Evolutionary conservation across 2,888 invertebrate species (phyloP), one percentile per base, ranked within the genome.

Genomic region (Apamea monoglypha): DNA sequence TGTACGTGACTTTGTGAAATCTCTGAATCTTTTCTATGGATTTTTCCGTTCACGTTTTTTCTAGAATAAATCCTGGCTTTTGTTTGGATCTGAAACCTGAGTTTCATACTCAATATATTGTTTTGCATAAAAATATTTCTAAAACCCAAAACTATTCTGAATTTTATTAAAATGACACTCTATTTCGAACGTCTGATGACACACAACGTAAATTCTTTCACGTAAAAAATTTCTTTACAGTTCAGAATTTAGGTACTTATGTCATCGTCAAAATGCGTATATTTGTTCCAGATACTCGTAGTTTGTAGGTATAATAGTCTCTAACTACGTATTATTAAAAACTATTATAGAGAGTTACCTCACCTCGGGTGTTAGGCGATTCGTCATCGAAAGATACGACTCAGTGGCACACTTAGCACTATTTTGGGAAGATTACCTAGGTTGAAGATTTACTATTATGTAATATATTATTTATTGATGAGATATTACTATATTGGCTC

Each of bases 351-450:
- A 78, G 78, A 74, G 84, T 92, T 92, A 90, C 90, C 90, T 91
- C 92, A 92, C 85, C 80, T 80, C 76, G 56, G 80, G 88, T 76
- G 88, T 86, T 83, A 87, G 82, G 78, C 72, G 90, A 91, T 89
- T 89, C 85, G 87, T 85, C 87, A 89, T 84, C 87, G 88, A 91
- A 88, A 91, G 88, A 90, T 87, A 82, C 79, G 86, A 77, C 84
- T 91, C 83, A 84, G 88, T 91, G 89, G 91, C 92, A 89, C 83
- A 86, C 82, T 89, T 80, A 80, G 63, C 68, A 87, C 87, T 93
- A 93, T 92, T 93, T 92, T 85, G 74, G 87, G 89, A 86, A 89
- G 88, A 88, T 84, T 78, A 79, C 87, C 88, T 87, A 83, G 82
- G 73, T 80, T 82, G 56, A 56, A 74, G 80, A 76, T 61, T 63